Evolutionary conservation across 2,888 invertebrate genomes (phyloP).

Genomic region (Poecilobothrus nobilitatus): DNA sequence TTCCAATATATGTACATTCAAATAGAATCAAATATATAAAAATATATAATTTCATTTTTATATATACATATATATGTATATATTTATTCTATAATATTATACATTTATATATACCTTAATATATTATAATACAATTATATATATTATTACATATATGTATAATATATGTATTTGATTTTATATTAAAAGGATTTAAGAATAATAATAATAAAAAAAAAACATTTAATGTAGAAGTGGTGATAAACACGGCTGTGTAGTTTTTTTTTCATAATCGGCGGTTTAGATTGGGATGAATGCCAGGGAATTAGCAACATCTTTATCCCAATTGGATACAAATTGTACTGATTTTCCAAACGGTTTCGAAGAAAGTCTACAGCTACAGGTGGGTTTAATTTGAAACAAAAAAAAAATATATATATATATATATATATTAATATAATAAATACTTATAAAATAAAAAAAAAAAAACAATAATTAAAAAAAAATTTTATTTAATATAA

Average conservation of each 20-base stretch:
- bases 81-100: no score
- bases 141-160: no score
- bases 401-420: neutral
- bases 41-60: no score
- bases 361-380: constrained; percentile 36
- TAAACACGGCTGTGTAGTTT: constrained; percentile 18
- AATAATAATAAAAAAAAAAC: constrained; percentile 13
- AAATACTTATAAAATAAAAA: no score
- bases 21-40: no score
- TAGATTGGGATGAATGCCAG: constrained; percentile 39
- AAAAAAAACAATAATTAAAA: no score
- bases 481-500: no score
- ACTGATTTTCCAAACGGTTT: constrained; percentile 33
- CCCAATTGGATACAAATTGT: constrained; percentile 40
- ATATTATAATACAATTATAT: no score
- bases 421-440: neutral
- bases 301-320: constrained; percentile 38
- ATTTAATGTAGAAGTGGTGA: constrained; percentile 23
- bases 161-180: neutral
- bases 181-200: neutral
- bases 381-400: constrained; percentile 26
- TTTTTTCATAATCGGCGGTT: constrained; percentile 22
- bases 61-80: constrained; percentile 8
- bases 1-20: no score
- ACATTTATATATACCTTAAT: no score